Percentiles rank a stretch among this genome's conserved stretches.
Evolutionary conservation across 1,140 invertebrate genomes (phyloP).

Genomic region (Pristionchus pacificus): DNA sequence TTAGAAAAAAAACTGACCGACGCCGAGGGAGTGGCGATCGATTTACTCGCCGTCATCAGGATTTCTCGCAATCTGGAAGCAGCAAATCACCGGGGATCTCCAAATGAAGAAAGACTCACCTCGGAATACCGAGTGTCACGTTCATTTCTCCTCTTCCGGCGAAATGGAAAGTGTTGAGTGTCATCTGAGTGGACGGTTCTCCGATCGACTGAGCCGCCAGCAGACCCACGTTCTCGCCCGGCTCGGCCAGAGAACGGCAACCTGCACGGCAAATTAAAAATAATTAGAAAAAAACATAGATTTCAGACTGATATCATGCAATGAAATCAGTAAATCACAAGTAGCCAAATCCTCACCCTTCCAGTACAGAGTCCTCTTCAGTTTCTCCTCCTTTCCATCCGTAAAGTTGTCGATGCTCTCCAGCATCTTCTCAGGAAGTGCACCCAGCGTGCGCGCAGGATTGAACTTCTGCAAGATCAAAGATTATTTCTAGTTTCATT

Average conservation of each 20-base stretch:
- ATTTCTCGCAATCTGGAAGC: conserved; percentile 78
- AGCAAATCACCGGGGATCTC: conserved; percentile 69
- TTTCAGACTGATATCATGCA: not conserved
- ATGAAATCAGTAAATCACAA: conserved; percentile 12
- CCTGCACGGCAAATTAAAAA: conserved; percentile 52
- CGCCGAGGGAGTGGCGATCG: conserved; percentile 85
- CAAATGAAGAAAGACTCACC: conserved; percentile 62
- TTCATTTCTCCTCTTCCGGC: conserved; percentile 99
- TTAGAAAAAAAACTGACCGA: conserved; percentile 82
- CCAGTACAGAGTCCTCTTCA: conserved; percentile 47
- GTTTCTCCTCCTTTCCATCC: conserved; percentile 14
- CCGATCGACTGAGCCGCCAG: conserved; percentile 90
- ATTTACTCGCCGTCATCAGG: conserved; percentile 84
- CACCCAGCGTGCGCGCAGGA: conserved; percentile 39
- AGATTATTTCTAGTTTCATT: not conserved
- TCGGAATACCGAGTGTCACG: conserved; percentile 86
- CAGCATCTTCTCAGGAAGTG: conserved; percentile 50
- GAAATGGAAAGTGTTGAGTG: conserved; percentile 98
- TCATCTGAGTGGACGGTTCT: conserved; percentile 99
- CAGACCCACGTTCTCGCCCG: conserved; percentile 92
- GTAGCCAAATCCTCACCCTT: conserved; percentile 40
- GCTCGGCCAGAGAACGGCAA: conserved; percentile 72
- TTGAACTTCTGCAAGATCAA: conserved; percentile 28
- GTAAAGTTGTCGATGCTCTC: conserved; percentile 39
- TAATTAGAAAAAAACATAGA: not conserved